Conservation (phyloP, 1,140 invertebrate species). For the Pseudomyrmex dendroicus region DNA sequence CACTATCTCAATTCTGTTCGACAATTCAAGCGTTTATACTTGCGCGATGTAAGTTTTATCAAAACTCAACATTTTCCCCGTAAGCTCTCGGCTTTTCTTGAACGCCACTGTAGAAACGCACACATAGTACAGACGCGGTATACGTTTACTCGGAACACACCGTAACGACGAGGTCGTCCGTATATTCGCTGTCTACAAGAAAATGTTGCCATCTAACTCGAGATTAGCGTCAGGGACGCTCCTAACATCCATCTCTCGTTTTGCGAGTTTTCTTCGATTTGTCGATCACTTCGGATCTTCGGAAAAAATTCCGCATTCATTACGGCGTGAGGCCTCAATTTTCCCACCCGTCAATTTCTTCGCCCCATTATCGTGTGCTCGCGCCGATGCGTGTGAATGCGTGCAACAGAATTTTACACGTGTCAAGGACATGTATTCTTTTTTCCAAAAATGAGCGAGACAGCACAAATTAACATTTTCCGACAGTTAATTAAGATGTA, state of each 20-base stretch:
- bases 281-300: constrained; percentile 27
- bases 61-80: background rate
- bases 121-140: background rate
- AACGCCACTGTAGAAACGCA: background rate
- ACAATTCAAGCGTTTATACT: background rate
- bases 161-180: constrained; percentile 30
- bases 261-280: background rate
- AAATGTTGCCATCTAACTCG: constrained; percentile 80
- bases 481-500: too few relatives aligned
- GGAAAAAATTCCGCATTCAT: constrained; percentile 35
- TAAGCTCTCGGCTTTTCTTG: background rate
- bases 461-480: too few relatives aligned
- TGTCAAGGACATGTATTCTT: too few relatives aligned
- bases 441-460: too few relatives aligned
- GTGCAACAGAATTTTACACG: too few relatives aligned
- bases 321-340: background rate
- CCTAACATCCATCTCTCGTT: constrained; percentile 42
- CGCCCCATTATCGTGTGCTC: too few relatives aligned
- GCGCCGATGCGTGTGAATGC: too few relatives aligned
- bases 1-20: background rate
- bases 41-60: background rate
- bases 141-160: background rate
- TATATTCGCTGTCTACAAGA: constrained; percentile 75
- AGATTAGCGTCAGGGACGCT: constrained; percentile 79
- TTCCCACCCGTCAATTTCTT: too few relatives aligned